phyloP scores from a whole-genome alignment of 2,797 vertebrate species.

The Oreochromis mossambicus region DNA sequence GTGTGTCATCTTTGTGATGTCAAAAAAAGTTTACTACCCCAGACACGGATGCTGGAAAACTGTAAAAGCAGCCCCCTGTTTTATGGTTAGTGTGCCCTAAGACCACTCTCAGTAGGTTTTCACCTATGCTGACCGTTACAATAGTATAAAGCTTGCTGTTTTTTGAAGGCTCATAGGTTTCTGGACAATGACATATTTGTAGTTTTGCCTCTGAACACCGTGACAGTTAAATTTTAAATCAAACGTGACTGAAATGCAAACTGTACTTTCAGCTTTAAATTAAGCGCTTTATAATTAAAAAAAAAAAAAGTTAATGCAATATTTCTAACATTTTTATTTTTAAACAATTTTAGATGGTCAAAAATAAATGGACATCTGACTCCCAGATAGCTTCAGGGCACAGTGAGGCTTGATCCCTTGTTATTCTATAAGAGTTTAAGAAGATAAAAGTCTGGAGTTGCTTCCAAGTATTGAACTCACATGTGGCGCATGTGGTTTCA shows the following conservation, averaged over 20 bases:
- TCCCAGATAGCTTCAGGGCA: not conserved
- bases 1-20: not conserved
- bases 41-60: not conserved
- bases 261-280: not conserved
- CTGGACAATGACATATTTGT: not conserved
- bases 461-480: not conserved
- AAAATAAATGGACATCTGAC: not conserved
- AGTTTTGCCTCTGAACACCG: not conserved
- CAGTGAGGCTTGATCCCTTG: not conserved
- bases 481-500: not conserved
- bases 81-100: not conserved
- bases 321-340: not conserved
- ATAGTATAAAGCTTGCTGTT: not conserved
- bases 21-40: not conserved
- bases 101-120: not conserved
- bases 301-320: too few relatives aligned
- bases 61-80: not conserved
- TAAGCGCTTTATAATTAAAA: not conserved
- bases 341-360: not conserved
- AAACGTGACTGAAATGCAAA: not conserved
- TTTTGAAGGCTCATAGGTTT: not conserved
- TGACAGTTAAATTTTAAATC: not conserved
- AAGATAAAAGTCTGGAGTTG: not conserved
- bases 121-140: not conserved
- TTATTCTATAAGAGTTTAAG: not conserved